Evolutionary conservation across 2,113 vertebrate species (phyloP).

Genomic region (Perognathus longimembris): DNA sequence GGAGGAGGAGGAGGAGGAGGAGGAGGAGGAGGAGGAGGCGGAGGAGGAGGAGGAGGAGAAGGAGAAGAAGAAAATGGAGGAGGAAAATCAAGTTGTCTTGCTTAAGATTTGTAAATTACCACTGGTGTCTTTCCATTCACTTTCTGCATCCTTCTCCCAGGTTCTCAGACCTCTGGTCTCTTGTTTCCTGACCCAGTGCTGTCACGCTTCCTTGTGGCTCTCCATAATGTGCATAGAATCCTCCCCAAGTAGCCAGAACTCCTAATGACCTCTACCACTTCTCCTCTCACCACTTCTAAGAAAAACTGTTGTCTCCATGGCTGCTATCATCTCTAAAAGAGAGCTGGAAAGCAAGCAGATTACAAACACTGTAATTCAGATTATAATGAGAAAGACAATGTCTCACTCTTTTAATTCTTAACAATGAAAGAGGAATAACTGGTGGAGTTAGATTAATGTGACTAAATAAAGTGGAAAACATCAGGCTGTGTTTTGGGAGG

Average conservation of each 20-base stretch:
- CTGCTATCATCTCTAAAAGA: neutral
- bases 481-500: neutral
- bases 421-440: constrained; percentile 1
- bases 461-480: neutral
- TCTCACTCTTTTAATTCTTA: neutral
- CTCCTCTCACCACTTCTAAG: too few species aligned
- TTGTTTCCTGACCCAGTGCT: neutral
- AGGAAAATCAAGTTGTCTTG: neutral
- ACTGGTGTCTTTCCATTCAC: neutral
- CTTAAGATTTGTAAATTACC: constrained; percentile 37
- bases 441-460: neutral
- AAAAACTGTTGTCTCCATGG: too few species aligned
- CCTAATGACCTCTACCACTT: neutral
- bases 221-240: neutral
- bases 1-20: too few species aligned
- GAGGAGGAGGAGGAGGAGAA: too few species aligned
- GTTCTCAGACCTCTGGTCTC: neutral
- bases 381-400: neutral
- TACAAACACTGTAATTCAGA: neutral
- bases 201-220: neutral
- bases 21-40: too few species aligned
- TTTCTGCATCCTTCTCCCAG: neutral
- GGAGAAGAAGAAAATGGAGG: too few species aligned
- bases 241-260: neutral
- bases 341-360: constrained; percentile 10